Evolutionary conservation across 2,888 invertebrate species (phyloP), one percentile per base, ranked within the genome.

Genomic region (Lasioglossum pauxillum): DNA sequence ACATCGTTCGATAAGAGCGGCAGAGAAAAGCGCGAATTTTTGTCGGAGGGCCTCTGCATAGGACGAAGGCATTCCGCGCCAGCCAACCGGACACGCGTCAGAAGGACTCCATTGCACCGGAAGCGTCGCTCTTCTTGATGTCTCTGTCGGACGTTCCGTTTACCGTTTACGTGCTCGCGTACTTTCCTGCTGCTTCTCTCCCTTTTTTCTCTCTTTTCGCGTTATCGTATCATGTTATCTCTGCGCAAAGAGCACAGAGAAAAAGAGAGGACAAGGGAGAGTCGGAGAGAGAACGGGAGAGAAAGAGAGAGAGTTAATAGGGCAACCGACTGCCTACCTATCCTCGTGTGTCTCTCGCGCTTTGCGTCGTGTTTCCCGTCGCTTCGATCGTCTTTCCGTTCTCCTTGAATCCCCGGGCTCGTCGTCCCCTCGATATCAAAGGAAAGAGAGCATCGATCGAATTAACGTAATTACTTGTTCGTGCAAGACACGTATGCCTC

Each of bases 401-500:
- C 49, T 78, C 77, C 69, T 78, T 53, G 49, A 53, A 69, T 69
- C 38, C 69, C 35, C 46, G 35, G 46, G n/a, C 10, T n/a, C 35
- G 14, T n/a, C 77, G 72, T 73, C 49, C 77, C 77, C 31, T 64
- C 53, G 69, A 44, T 71, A 76, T 74, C 84, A 31, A 14, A 82
- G 69, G 75, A 77, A 53, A 83, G 72, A 46, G 83, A 84, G 75
- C 78, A 67, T 85, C 85, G 85, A 83, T 83, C 85, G 83, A 83
- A 85, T 83, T 85, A 85, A 79, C 85, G 83, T 85, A 85, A 85
- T 85, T 85, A 83, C 85, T 85, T 46, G 85, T 85, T 85, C 85
- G 85, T 85, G 85, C 79, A 53, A 79, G 85, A 79, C 75, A 73
- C 64, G 75, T 44, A 72, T 75, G 57, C 60, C 78, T 79, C 73